Percentiles rank a stretch among this genome's conserved stretches.
phyloP scores from a whole-genome alignment of 2,797 vertebrate species.

The Typhlichthys subterraneus region DNA sequence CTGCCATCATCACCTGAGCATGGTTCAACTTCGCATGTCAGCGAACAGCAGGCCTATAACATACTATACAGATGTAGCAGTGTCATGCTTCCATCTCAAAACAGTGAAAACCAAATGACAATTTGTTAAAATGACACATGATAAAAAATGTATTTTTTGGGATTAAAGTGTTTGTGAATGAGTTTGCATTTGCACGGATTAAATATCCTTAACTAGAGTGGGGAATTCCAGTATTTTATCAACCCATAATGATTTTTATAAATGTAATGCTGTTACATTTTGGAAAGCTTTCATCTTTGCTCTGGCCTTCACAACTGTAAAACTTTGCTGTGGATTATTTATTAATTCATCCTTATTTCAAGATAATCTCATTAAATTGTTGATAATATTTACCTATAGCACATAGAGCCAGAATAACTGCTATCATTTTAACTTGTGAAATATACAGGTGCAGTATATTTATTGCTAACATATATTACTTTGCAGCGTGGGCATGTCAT shows the following conservation, averaged over 20 bases:
- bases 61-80: constrained; percentile 9
- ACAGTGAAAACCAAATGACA: constrained; percentile 59
- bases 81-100: constrained; percentile 35
- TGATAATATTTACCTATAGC: too few species aligned
- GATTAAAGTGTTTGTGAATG: constrained; percentile 62
- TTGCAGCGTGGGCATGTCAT: not conserved
- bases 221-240: not conserved
- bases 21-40: constrained; percentile 50
- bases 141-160: constrained; percentile 61
- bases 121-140: constrained; percentile 49
- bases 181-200: constrained; percentile 17
- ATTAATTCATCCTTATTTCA: too few species aligned
- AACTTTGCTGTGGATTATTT: too few species aligned
- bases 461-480: not conserved
- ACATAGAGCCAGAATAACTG: too few species aligned
- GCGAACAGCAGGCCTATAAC: constrained; percentile 29
- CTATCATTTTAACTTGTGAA: too few species aligned
- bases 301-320: too few species aligned
- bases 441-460: too few species aligned
- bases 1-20: constrained; percentile 19
- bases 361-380: too few species aligned
- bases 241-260: not conserved
- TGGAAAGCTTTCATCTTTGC: too few species aligned
- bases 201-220: not conserved
- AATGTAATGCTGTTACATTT: too few species aligned